A percentile compares a stretch with the other conserved stretches of the same genome.
These are phyloP conservation scores for Micrasema longulum DNA, from an alignment of 1,140 invertebrate species.

Conservation along the genomic window DNA sequence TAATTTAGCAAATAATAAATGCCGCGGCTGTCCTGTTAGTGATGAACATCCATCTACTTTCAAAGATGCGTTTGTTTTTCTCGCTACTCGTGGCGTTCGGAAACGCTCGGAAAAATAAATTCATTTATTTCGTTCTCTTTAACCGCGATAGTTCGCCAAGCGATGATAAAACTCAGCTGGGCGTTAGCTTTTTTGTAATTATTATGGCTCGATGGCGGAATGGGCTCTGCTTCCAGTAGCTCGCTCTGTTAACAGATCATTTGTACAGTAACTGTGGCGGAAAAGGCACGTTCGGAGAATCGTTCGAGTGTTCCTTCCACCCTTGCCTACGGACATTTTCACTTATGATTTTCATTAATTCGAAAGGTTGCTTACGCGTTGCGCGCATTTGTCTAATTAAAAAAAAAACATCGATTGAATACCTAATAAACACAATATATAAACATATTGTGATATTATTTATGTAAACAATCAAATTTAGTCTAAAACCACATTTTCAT, in stretches of 20 bases:
- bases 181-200: constrained; percentile 16
- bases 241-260: constrained; percentile 25
- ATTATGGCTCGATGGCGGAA: constrained; percentile 21
- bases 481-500: too few species aligned
- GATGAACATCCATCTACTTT: too few species aligned
- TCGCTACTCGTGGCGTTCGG: neutral
- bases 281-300: constrained; percentile 14
- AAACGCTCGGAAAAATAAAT: constrained; percentile 35
- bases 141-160: constrained; percentile 27
- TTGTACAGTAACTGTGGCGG: constrained; percentile 18
- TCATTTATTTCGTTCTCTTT: constrained; percentile 28
- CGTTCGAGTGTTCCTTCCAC: neutral
- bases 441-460: too few species aligned
- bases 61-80: constrained; percentile 8
- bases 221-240: constrained; percentile 3
- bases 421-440: too few species aligned
- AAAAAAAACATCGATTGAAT: too few species aligned
- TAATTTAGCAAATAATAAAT: constrained; percentile 2
- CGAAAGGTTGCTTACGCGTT: too few species aligned
- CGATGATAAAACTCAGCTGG: constrained; percentile 35
- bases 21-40: neutral
- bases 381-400: too few species aligned
- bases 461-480: too few species aligned
- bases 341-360: too few species aligned
- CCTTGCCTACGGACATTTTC: too few species aligned